Conservation (phyloP, 35 echinoderm and acorn worm genomes). For the Heliocidaris tuberculata region DNA sequence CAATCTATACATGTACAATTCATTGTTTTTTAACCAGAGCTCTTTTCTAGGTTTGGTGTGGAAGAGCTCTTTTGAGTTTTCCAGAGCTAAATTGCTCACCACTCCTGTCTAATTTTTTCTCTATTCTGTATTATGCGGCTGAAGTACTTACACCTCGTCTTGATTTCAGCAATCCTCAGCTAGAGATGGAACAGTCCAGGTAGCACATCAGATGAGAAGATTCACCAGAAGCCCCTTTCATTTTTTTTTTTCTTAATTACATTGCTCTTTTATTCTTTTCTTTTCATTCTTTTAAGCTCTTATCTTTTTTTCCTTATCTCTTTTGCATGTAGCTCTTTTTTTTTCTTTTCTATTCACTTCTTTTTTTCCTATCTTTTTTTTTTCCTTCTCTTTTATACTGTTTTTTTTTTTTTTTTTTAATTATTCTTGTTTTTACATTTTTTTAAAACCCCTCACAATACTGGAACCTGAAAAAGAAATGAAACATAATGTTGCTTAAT, state of each 20-base stretch:
- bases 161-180: neutral
- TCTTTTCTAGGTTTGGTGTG: too few species aligned
- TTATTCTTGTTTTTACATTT: conserved; percentile 45
- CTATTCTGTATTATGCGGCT: neutral
- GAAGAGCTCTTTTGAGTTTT: too few species aligned
- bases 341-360: conserved; percentile 49
- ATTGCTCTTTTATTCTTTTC: conserved; percentile 32
- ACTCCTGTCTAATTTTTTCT: too few species aligned
- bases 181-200: neutral
- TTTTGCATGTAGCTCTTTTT: conserved; percentile 49
- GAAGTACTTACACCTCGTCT: neutral
- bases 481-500: conserved; percentile 38
- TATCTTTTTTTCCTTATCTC: conserved; percentile 54
- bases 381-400: neutral
- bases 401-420: conserved; percentile 52
- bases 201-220: neutral
- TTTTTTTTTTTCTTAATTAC: neutral
- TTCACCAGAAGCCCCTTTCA: neutral
- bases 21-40: too few species aligned
- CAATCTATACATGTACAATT: too few species aligned
- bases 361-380: conserved; percentile 56
- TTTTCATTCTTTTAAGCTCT: conserved; percentile 44
- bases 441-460: conserved; percentile 14
- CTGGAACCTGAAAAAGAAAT: conserved; percentile 43
- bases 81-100: too few species aligned